These are phyloP conservation scores for Protomyctophum bolini DNA, from an alignment of 2,113 vertebrate genomes.

Conservation along the genomic window DNA sequence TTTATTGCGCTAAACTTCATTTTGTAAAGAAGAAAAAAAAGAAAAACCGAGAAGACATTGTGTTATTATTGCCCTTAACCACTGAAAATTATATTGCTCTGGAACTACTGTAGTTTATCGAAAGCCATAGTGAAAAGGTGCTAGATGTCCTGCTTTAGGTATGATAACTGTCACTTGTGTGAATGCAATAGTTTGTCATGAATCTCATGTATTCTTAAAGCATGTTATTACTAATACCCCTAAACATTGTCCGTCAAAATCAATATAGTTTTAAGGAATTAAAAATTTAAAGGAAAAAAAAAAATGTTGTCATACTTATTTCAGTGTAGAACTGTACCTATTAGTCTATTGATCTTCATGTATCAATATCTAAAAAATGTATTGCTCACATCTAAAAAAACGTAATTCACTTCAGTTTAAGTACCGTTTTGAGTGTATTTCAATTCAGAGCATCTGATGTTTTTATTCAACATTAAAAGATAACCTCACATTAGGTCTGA, in stretches of 20 bases:
- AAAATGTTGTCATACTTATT: slow-evolving; percentile 76
- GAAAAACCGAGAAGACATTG: slow-evolving; percentile 57
- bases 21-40: slow-evolving; percentile 42
- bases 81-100: slow-evolving; percentile 79
- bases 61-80: slow-evolving; percentile 77
- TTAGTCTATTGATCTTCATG: slow-evolving; percentile 72
- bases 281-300: slow-evolving; percentile 20
- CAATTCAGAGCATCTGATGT: slow-evolving; percentile 55
- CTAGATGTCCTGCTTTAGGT: slow-evolving; percentile 85
- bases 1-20: slow-evolving; percentile 81
- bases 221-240: slow-evolving; percentile 79
- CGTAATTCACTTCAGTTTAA: slow-evolving; percentile 72
- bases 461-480: slow-evolving; percentile 56
- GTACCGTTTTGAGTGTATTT: slow-evolving; percentile 63
- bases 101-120: slow-evolving; percentile 82
- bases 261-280: slow-evolving; percentile 73
- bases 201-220: slow-evolving; percentile 79
- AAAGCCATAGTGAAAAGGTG: slow-evolving; percentile 87
- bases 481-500: slow-evolving; percentile 59
- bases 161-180: slow-evolving; percentile 80
- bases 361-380: slow-evolving; percentile 77
- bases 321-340: slow-evolving; percentile 75
- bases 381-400: slow-evolving; percentile 74
- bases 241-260: slow-evolving; percentile 72
- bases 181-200: slow-evolving; percentile 84